Evolutionary conservation across 2,113 vertebrate genomes (phyloP).

Genomic region (Pterophyllum scalare): DNA sequence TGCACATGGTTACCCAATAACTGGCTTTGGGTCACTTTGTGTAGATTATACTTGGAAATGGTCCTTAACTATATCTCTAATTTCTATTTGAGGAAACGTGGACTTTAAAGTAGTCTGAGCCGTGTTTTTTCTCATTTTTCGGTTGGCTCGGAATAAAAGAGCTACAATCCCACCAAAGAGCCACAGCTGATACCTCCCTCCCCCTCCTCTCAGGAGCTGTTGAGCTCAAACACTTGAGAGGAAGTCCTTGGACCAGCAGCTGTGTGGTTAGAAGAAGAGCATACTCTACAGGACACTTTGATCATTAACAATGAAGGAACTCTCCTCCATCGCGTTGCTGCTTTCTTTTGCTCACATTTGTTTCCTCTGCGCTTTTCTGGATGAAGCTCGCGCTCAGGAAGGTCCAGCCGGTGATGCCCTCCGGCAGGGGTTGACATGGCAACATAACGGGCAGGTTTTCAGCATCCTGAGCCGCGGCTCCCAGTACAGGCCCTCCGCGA

Average conservation of each 20-base stretch:
- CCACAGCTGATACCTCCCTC: neutral
- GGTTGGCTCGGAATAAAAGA: neutral
- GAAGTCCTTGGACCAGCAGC: neutral
- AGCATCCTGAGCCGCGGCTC: slow-evolving; percentile 88
- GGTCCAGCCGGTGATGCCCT: slow-evolving; percentile 66
- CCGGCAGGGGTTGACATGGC: slow-evolving; percentile 87
- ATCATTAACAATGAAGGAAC: slow-evolving; percentile 54
- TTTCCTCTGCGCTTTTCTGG: slow-evolving; percentile 73
- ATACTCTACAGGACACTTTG: neutral
- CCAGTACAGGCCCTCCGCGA: slow-evolving; percentile 82
- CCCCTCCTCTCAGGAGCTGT: neutral
- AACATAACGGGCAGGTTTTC: slow-evolving; percentile 90
- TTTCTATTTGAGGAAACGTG: neutral
- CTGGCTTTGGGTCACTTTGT: rapidly evolving
- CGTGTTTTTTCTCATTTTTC: neutral
- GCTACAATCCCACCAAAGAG: neutral
- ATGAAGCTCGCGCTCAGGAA: slow-evolving; percentile 68
- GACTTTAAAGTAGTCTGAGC: too few relatives aligned
- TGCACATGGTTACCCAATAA: rapidly evolving
- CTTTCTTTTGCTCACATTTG: slow-evolving; percentile 66
- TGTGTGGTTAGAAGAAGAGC: neutral
- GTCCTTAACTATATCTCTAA: neutral
- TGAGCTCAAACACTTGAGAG: neutral
- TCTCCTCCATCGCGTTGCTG: slow-evolving; percentile 19
- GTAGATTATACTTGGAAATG: neutral